Evolutionary conservation across 1,140 invertebrate species (phyloP).

Genomic region (Wiebesia pumilae): DNA sequence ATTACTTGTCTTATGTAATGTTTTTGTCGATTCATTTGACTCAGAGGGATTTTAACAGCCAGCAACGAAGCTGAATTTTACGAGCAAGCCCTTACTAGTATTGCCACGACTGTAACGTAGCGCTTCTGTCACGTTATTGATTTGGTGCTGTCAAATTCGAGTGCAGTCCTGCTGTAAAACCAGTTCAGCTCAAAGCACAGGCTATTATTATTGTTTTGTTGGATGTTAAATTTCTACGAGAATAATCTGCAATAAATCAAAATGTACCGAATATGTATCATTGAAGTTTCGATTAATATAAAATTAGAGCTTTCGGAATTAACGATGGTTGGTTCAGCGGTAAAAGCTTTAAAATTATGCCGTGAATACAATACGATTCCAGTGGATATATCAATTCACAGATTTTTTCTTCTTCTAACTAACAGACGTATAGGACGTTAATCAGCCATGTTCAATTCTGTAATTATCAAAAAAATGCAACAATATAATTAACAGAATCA

Average conservation of each 20-base stretch:
- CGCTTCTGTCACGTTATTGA: slow-evolving; percentile 32
- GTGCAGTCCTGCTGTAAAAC: neutral
- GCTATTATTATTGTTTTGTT: neutral
- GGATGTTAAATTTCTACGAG: no score
- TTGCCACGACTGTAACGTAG: neutral
- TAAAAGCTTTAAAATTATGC: no score
- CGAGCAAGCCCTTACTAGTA: neutral
- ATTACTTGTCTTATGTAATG: slow-evolving; percentile 41
- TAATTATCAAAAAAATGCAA: no score
- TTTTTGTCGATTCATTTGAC: slow-evolving; percentile 34
- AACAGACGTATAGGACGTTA: no score
- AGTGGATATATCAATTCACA: no score
- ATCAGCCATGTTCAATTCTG: no score
- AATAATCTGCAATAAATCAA: neutral
- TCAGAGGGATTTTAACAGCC: slow-evolving; percentile 2
- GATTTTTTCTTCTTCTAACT: no score
- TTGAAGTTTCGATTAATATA: no score
- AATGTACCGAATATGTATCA: neutral
- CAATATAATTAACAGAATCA: no score
- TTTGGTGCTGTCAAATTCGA: slow-evolving; percentile 25
- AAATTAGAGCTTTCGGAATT: no score
- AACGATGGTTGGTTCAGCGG: no score
- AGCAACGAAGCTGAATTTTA: slow-evolving; percentile 26
- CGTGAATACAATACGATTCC: no score
- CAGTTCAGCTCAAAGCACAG: neutral